Percentiles rank a stretch among this genome's conserved stretches.
Evolutionary conservation across 2,797 vertebrate genomes (phyloP).

Genomic region (Melanotaenia pygmaea): DNA sequence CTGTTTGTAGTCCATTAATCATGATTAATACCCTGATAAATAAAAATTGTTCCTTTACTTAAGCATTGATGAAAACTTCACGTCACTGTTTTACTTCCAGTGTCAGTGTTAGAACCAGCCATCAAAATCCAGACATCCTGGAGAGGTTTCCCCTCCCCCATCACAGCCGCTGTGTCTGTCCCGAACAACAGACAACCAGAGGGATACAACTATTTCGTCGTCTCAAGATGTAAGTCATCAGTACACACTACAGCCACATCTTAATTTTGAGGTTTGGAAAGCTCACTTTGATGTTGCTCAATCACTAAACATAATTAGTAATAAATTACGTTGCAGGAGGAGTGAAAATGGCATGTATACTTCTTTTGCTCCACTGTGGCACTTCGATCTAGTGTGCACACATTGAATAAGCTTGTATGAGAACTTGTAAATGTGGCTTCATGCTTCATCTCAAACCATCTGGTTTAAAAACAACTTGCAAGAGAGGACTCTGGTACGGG

Average conservation of each 20-base stretch:
- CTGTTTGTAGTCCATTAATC: no score
- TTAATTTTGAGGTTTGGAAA: no score
- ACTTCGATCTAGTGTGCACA: neutral
- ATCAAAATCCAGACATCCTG: conserved; percentile 74
- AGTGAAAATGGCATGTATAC: no score
- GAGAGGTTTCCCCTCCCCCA: conserved; percentile 77
- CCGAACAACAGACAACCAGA: conserved; percentile 83
- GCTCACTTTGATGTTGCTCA: neutral
- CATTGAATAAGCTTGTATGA: neutral
- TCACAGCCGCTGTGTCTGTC: conserved; percentile 88
- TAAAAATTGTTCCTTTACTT: no score
- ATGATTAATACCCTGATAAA: no score
- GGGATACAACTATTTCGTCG: conserved; percentile 90
- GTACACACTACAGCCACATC: neutral
- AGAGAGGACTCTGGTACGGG: neutral
- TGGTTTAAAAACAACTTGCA: neutral
- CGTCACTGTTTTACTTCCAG: conserved; percentile 40
- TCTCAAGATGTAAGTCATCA: conserved; percentile 88
- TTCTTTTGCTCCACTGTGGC: neutral
- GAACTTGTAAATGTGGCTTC: neutral
- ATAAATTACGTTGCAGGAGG: neutral
- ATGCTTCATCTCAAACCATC: neutral
- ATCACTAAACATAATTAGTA: neutral
- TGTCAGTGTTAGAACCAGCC: conserved; percentile 75
- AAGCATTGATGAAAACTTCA: no score